Conservation (phyloP, 2,113 vertebrate species). For the Aramus guarauna region DNA sequence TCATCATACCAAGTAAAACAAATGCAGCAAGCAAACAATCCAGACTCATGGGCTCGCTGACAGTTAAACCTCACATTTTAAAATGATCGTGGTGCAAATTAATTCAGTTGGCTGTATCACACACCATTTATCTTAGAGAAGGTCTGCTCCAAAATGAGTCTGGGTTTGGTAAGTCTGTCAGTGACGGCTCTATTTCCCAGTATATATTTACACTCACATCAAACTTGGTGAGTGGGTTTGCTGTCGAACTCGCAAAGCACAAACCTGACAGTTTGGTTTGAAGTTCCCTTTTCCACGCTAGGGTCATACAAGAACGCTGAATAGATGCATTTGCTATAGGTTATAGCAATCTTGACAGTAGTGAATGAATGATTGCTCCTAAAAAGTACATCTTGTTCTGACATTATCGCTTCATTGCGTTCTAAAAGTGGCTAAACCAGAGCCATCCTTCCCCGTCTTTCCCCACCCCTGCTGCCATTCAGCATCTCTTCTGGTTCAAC, state of each 20-base stretch:
- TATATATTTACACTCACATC: slow-evolving; percentile 50
- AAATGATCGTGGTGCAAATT: neutral
- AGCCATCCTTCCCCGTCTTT: neutral
- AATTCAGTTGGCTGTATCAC: neutral
- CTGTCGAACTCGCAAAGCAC: slow-evolving; percentile 17
- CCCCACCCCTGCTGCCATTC: neutral
- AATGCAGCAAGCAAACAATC: neutral
- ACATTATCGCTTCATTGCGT: slow-evolving; percentile 7
- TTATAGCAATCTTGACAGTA: slow-evolving; percentile 21
- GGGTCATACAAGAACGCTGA: slow-evolving; percentile 21
- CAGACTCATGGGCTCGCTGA: neutral
- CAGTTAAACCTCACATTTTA: neutral
- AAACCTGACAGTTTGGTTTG: slow-evolving; percentile 47
- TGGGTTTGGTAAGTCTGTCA: slow-evolving; percentile 53
- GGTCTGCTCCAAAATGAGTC: slow-evolving; percentile 37
- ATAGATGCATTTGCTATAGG: slow-evolving; percentile 42
- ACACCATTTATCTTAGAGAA: slow-evolving; percentile 6
- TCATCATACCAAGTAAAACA: neutral
- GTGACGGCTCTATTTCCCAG: slow-evolving; percentile 28
- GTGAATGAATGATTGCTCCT: slow-evolving; percentile 51
- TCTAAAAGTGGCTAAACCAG: slow-evolving; percentile 27
- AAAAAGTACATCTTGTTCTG: slow-evolving; percentile 53
- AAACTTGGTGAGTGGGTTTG: slow-evolving; percentile 54
- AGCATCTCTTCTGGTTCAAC: slow-evolving; percentile 12
- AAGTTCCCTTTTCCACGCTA: slow-evolving; percentile 27